phyloP scores from a whole-genome alignment of 2,888 invertebrate species.

The Byasa hedistus region DNA sequence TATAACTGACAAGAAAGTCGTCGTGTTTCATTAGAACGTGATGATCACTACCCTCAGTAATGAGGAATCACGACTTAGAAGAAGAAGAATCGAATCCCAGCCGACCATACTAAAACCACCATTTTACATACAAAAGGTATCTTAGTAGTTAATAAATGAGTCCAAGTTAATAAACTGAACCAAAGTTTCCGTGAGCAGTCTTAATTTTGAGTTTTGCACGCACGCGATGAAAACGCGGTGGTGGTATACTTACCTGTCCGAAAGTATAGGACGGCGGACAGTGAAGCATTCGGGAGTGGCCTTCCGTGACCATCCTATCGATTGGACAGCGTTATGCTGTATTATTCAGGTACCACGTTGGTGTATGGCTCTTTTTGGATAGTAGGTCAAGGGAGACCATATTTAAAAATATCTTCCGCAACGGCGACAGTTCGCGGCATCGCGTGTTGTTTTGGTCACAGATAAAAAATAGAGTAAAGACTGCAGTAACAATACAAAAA shows the following conservation, averaged over 20 bases:
- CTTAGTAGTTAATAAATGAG: no score
- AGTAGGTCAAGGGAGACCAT: slow-evolving; percentile 25
- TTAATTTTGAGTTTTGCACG: slow-evolving; percentile 18
- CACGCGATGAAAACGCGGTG: slow-evolving; percentile 10
- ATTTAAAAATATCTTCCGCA: slow-evolving; percentile 7
- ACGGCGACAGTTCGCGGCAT: no score
- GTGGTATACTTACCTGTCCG: slow-evolving; percentile 11
- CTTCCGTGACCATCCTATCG: slow-evolving; percentile 33
- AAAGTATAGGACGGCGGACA: slow-evolving; percentile 2
- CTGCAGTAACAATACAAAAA: no score
- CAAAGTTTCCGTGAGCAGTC: not conserved
- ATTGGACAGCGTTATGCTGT: slow-evolving; percentile 30
- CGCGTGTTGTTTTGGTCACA: no score
- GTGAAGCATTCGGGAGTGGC: slow-evolving; percentile 25
- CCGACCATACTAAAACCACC: no score
- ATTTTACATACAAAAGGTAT: no score
- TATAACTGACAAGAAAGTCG: no score
- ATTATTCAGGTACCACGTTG: slow-evolving; percentile 31
- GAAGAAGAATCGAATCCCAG: no score
- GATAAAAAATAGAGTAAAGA: no score
- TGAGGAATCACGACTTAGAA: no score
- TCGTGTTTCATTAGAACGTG: no score
- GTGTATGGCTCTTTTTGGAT: slow-evolving; percentile 13
- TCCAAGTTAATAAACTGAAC: not conserved
- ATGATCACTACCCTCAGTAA: no score